Evolutionary conservation across 2,888 invertebrate species (phyloP).

Genomic region (Drosophila subsilvestris): DNA sequence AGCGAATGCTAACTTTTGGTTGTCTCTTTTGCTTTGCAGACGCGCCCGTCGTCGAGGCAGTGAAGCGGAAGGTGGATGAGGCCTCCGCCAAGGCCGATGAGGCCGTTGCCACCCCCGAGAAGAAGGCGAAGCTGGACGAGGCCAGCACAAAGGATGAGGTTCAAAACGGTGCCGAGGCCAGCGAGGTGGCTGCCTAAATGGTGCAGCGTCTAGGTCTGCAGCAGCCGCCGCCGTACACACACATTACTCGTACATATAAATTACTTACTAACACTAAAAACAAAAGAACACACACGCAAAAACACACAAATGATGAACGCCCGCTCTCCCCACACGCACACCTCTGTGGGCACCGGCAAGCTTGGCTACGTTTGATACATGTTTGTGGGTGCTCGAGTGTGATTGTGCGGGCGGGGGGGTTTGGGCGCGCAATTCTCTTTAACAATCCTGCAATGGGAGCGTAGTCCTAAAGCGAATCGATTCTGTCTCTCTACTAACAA

Average conservation of each 20-base stretch:
- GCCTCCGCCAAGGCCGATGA: constrained; percentile 80
- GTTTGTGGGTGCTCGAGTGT: constrained; percentile 9
- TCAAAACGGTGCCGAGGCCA: constrained; percentile 84
- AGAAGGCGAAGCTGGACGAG: constrained; percentile 84
- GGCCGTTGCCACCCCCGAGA: constrained; percentile 83
- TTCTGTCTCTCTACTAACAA: constrained; percentile 63
- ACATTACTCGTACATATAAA: constrained; percentile 64
- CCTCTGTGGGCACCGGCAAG: constrained; percentile 10
- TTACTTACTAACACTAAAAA: constrained; percentile 63
- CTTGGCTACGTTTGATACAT: background rate
- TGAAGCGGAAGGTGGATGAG: constrained; percentile 84
- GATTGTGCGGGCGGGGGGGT: constrained; percentile 26
- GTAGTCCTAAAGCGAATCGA: constrained; percentile 67
- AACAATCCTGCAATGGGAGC: constrained; percentile 71
- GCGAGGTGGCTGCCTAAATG: constrained; percentile 84
- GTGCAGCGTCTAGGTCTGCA: constrained; percentile 49
- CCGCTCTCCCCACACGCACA: constrained; percentile 20
- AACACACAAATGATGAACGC: constrained; percentile 46
- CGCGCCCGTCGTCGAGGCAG: constrained; percentile 83
- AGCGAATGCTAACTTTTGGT: constrained; percentile 21
- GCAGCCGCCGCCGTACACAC: constrained; percentile 43
- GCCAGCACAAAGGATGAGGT: constrained; percentile 83
- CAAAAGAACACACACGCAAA: constrained; percentile 33
- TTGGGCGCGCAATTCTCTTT: constrained; percentile 50
- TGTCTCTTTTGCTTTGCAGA: constrained; percentile 53